Percentiles rank a stretch among this genome's conserved stretches.
phyloP scores from a whole-genome alignment of 2,888 invertebrate species.

The Protodeltote pygarga region DNA sequence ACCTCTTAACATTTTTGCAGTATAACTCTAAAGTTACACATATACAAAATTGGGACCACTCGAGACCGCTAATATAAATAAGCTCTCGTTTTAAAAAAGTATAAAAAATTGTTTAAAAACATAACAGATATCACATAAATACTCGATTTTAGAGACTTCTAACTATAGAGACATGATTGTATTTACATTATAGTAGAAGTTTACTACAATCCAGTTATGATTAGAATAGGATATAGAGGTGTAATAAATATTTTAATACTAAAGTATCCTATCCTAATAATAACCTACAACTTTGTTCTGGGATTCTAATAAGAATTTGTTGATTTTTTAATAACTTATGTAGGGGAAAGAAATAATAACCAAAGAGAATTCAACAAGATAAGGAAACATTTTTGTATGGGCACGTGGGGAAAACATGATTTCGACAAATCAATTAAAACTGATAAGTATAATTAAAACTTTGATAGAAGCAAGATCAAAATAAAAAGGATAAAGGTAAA shows the following conservation, averaged over 20 bases:
- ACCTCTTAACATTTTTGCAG: constrained; percentile 62
- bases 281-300: constrained; percentile 48
- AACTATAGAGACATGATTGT: constrained; percentile 45
- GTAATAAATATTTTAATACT: constrained; percentile 54
- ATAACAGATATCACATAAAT: constrained; percentile 48
- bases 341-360: not conserved
- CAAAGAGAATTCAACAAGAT: not conserved
- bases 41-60: constrained; percentile 61
- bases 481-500: not conserved
- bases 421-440: too few relatives aligned
- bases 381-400: not conserved
- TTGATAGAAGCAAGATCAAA: not conserved
- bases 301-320: constrained; percentile 35
- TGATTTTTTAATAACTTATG: constrained; percentile 8
- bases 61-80: constrained; percentile 52
- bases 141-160: constrained; percentile 42
- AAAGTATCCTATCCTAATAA: constrained; percentile 55
- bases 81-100: constrained; percentile 56
- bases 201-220: constrained; percentile 48
- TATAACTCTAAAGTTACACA: constrained; percentile 59
- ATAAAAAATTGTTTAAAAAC: constrained; percentile 56
- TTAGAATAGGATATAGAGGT: constrained; percentile 56
- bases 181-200: constrained; percentile 56
- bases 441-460: not conserved
- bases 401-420: too few relatives aligned